Percentiles rank a stretch among this genome's conserved stretches.
Conservation (phyloP, 2,888 invertebrate species). For the Protonemura montana region DNA sequence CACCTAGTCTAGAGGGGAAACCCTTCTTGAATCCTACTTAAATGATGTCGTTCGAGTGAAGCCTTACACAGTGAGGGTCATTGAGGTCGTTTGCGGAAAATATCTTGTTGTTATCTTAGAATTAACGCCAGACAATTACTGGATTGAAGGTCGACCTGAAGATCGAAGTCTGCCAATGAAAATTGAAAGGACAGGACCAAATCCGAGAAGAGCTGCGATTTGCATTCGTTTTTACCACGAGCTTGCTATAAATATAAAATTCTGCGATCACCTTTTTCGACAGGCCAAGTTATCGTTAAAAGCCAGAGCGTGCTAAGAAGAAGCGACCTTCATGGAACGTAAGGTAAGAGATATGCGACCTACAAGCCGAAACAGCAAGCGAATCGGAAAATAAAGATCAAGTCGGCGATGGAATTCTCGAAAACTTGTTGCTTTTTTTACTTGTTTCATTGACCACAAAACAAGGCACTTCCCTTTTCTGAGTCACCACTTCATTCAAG, state of each 20-base stretch:
- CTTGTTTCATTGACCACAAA: constrained; percentile 17
- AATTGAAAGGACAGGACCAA: neutral
- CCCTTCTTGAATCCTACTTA: too few relatives aligned
- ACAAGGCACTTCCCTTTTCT: neutral
- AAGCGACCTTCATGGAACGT: neutral
- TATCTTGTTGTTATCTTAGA: too few relatives aligned
- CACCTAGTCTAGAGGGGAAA: too few relatives aligned
- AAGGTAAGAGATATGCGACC: constrained; percentile 8
- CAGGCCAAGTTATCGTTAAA: neutral
- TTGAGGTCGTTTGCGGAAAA: too few relatives aligned
- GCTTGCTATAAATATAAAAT: neutral
- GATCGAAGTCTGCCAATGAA: neutral
- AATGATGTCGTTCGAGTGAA: too few relatives aligned
- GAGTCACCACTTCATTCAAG: constrained; percentile 1
- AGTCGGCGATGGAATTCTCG: neutral
- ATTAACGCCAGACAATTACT: too few relatives aligned
- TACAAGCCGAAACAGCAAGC: neutral
- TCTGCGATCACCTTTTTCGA: neutral
- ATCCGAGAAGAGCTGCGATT: neutral
- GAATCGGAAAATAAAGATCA: neutral
- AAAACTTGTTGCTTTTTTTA: constrained; percentile 18
- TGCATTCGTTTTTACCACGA: neutral
- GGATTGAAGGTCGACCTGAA: neutral
- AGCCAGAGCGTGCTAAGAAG: neutral
- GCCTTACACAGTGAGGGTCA: too few relatives aligned